Evolutionary conservation across 1,140 invertebrate species (phyloP), one percentile per base, ranked within the genome.

Genomic region (Pseudomyrmex flavicornis): DNA sequence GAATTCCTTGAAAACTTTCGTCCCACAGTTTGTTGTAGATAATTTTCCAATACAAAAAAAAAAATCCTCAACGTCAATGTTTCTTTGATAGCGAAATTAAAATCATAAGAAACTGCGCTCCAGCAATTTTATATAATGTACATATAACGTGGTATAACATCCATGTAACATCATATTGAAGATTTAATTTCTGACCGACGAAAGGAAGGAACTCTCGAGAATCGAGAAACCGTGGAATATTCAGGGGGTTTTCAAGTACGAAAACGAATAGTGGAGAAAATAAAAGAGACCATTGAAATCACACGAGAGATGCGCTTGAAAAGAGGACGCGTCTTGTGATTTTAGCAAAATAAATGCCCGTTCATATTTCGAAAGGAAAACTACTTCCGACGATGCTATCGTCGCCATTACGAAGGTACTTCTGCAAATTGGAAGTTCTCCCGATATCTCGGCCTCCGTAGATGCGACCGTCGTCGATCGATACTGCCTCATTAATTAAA

Each of bases 401-500:
- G 59, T 17, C 35, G 48, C 50, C 48, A 54, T 75, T 82, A 82
- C 63, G 17, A 63, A 82, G 79, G 70, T 75, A 75, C 79, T 82
- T 75, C 72, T 73, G 15, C 70, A 82, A 82, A 82, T 82, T 82
- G 72, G 59, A 75, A 63, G 59, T 65, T 65, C 79, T 46, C 17
- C 35, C 69, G 79, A 73, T 82, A 61, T 54, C 75, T 35, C 8
- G 76, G n/a, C 63, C 35, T 46, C 22, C 17, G 2, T 35, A 35
- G 59, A 75, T 50, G 79, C 59, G 70, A 82, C 68, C 48, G 59
- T 82, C 48, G 52, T 63, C 70, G 82, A 83, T 83, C 82, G 82
- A 83, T 83, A 68, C 44, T 13, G 35, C 82, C 73, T 65, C 82
- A 83, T 83, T 83, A 83, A 83, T 83, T 83, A 83, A 83, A 83